Conservation (phyloP, 2,797 vertebrate genomes). For the Tachyglossus aculeatus region DNA sequence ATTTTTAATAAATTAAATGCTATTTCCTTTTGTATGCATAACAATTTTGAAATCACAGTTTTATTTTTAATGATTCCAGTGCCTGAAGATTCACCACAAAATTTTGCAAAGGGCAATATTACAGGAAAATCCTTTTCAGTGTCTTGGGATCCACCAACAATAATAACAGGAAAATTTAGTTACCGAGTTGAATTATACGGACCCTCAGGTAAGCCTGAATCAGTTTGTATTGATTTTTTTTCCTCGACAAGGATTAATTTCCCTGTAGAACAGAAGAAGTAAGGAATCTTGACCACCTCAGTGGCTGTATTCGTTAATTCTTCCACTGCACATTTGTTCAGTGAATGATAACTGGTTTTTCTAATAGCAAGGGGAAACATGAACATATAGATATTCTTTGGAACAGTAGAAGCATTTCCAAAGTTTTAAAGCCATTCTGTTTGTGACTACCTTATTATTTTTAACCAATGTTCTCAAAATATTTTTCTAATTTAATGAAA, state of each 20-base stretch:
- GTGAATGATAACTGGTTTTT: no score
- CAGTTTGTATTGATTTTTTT: background rate
- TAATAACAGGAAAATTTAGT: slow-evolving; percentile 88
- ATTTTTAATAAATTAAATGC: background rate
- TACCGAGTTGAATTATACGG: slow-evolving; percentile 87
- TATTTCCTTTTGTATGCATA: background rate
- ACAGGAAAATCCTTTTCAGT: slow-evolving; percentile 86
- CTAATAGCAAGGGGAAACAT: no score
- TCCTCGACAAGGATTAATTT: background rate
- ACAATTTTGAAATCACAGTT: slow-evolving; percentile 24
- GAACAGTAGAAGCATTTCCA: no score
- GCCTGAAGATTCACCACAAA: slow-evolving; percentile 91
- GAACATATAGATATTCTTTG: no score
- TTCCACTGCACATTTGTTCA: no score
- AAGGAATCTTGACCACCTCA: no score
- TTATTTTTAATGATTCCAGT: slow-evolving; percentile 75
- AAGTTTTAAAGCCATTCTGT: no score
- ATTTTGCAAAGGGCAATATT: slow-evolving; percentile 78
- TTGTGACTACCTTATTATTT: no score
- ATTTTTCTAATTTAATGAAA: no score
- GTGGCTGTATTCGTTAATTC: no score
- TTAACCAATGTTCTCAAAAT: no score
- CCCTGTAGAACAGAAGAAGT: no score
- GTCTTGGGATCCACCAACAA: slow-evolving; percentile 86
- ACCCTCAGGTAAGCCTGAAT: slow-evolving; percentile 80